phyloP scores from a whole-genome alignment of 2,888 invertebrate species.

The Amorpha juglandis region DNA sequence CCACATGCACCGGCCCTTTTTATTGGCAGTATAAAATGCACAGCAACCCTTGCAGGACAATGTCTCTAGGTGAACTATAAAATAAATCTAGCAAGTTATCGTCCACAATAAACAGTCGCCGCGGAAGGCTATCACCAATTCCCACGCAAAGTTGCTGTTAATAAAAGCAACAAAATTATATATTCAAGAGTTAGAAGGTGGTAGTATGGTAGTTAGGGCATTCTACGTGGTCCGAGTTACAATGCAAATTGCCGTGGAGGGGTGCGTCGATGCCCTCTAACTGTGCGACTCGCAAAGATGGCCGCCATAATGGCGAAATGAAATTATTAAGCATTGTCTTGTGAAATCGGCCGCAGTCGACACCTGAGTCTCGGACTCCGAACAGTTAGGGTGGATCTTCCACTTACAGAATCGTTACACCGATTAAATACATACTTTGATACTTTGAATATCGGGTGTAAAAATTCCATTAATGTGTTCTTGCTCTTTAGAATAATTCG shows the following conservation, averaged over 20 bases:
- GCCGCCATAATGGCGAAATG: constrained; percentile 83
- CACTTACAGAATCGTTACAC: constrained; percentile 29
- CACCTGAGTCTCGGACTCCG: constrained; percentile 77
- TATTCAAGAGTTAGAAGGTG: constrained; percentile 84
- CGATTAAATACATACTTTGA: not conserved
- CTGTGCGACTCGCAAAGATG: constrained; percentile 83
- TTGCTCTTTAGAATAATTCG: not conserved
- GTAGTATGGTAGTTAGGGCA: constrained; percentile 80
- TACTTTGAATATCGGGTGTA: not conserved
- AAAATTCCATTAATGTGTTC: not conserved
- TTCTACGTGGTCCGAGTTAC: constrained; percentile 84
- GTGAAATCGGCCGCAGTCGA: constrained; percentile 83
- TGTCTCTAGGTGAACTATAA: constrained; percentile 76
- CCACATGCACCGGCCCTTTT: constrained; percentile 73
- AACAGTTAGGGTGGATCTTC: constrained; percentile 68
- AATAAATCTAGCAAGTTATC: constrained; percentile 83
- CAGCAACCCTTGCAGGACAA: constrained; percentile 71
- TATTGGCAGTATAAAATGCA: constrained; percentile 76
- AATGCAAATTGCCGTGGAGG: constrained; percentile 83
- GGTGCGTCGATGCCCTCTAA: constrained; percentile 82
- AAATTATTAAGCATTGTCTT: constrained; percentile 85
- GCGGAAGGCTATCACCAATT: constrained; percentile 82
- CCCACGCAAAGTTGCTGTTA: constrained; percentile 83
- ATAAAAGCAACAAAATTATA: constrained; percentile 85
- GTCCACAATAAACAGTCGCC: constrained; percentile 80